A percentile compares a stretch with the other conserved stretches of the same genome.
Evolutionary conservation across 2,888 invertebrate genomes (phyloP).

Genomic region (Nomada ferruginata): DNA sequence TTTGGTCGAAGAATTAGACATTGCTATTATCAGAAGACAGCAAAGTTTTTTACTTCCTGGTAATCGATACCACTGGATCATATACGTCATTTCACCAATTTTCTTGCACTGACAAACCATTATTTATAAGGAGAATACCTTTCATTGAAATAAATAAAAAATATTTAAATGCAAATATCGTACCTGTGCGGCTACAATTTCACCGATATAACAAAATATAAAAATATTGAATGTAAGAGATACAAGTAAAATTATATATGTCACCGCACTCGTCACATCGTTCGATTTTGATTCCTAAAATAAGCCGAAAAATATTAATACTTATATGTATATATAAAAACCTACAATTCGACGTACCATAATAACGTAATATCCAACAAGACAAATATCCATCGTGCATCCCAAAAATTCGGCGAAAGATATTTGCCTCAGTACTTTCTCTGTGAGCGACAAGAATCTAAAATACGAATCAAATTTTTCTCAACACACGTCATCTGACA

Average conservation of each 20-base stretch:
- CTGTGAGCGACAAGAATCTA: conserved; percentile 43
- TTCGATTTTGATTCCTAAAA: conserved; percentile 44
- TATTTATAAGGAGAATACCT: neutral
- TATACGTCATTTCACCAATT: conserved; percentile 67
- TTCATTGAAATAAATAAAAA: neutral
- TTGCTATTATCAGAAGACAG: conserved; percentile 56
- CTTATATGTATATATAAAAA: neutral
- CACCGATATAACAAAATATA: conserved; percentile 78
- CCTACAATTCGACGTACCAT: conserved; percentile 63
- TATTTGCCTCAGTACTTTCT: conserved; percentile 68
- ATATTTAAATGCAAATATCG: neutral
- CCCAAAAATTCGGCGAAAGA: conserved; percentile 78
- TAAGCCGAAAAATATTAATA: neutral
- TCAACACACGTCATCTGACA: too few relatives aligned
- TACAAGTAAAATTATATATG: conserved; percentile 69
- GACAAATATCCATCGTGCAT: conserved; percentile 76
- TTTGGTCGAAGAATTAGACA: conserved; percentile 52
- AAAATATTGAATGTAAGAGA: conserved; percentile 77
- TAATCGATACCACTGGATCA: conserved; percentile 71
- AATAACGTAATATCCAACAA: conserved; percentile 77
- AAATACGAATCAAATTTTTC: conserved; percentile 1
- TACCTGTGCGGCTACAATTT: conserved; percentile 73
- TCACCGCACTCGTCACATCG: conserved; percentile 28
- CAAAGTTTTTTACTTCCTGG: conserved; percentile 53
- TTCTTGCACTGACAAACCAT: conserved; percentile 55